These are phyloP conservation scores for Vanacampus margaritifer DNA, from an alignment of 2,113 vertebrate genomes.

Conservation along the genomic window DNA sequence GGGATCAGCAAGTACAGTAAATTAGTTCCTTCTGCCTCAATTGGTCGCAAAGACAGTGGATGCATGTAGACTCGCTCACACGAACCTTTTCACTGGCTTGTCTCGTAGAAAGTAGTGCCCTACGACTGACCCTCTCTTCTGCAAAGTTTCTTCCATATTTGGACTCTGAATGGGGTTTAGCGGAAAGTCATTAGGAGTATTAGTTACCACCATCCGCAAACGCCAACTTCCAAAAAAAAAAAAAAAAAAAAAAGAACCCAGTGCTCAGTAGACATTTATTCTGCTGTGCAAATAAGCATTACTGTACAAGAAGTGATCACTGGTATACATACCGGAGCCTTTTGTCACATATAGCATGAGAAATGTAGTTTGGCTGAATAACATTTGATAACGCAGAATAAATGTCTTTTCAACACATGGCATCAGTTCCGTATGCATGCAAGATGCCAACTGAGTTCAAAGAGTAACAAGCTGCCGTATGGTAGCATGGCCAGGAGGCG, in stretches of 20 bases:
- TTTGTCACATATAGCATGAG: background rate
- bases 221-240: too few species aligned
- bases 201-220: background rate
- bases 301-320: background rate
- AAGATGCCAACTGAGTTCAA: constrained; percentile 9
- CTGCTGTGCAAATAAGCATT: constrained; percentile 14
- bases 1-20: constrained; percentile 37
- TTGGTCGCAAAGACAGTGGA: constrained; percentile 1
- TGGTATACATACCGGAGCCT: background rate
- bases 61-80: constrained; percentile 16
- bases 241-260: constrained; percentile 14
- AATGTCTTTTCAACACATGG: constrained; percentile 26
- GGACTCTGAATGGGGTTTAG: constrained; percentile 61
- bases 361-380: background rate
- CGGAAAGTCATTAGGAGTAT: constrained; percentile 10
- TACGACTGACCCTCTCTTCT: constrained; percentile 79
- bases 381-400: background rate
- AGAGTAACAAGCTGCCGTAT: constrained; percentile 42
- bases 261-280: constrained; percentile 37
- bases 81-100: constrained; percentile 74
- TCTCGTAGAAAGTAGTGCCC: constrained; percentile 73
- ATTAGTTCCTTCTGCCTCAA: constrained; percentile 25
- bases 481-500: constrained; percentile 36
- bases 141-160: constrained; percentile 61
- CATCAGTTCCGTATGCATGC: constrained; percentile 8